These are phyloP conservation scores for Leptodactylus fallax DNA, from an alignment of 2,797 vertebrate species.

Conservation along the genomic window DNA sequence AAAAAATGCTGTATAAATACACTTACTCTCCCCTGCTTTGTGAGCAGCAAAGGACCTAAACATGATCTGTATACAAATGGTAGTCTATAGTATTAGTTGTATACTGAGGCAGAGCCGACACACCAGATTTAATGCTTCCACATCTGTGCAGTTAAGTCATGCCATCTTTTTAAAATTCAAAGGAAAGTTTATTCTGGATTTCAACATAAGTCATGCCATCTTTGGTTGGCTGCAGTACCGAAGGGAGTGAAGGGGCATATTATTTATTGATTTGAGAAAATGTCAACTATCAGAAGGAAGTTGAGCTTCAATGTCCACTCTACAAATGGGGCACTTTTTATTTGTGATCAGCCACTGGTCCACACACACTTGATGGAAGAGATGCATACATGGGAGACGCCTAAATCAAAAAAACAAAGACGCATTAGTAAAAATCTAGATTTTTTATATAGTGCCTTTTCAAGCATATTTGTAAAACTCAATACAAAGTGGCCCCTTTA, in stretches of 20 bases:
- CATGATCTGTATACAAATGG: conserved; percentile 90
- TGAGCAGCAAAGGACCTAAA: conserved; percentile 70
- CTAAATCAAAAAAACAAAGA: conserved; percentile 73
- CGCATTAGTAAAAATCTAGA: background rate
- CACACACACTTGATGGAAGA: conserved; percentile 99
- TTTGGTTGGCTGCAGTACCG: conserved; percentile 99
- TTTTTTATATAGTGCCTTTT: background rate
- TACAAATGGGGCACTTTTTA: conserved; percentile 99
- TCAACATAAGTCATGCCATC: conserved; percentile 88
- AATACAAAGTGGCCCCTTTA: too few species aligned
- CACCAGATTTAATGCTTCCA: conserved; percentile 87
- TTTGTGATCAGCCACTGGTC: conserved; percentile 99
- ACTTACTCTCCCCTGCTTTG: conserved; percentile 70
- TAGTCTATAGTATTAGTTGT: conserved; percentile 90
- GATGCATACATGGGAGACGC: conserved; percentile 99
- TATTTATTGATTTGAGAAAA: conserved; percentile 75
- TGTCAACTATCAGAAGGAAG: conserved; percentile 99
- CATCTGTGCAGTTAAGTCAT: conserved; percentile 87
- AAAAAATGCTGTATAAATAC: conserved; percentile 98
- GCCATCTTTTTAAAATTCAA: conserved; percentile 85
- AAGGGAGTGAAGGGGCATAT: conserved; percentile 75
- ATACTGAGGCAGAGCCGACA: conserved; percentile 93
- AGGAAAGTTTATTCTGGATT: conserved; percentile 11
- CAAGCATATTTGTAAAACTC: too few species aligned
- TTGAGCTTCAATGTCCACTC: conserved; percentile 99